A percentile compares a stretch with the other conserved stretches of the same genome.
These are phyloP conservation scores for Napeogenes sylphis DNA, from an alignment of 2,888 invertebrate genomes.

Conservation along the genomic window DNA sequence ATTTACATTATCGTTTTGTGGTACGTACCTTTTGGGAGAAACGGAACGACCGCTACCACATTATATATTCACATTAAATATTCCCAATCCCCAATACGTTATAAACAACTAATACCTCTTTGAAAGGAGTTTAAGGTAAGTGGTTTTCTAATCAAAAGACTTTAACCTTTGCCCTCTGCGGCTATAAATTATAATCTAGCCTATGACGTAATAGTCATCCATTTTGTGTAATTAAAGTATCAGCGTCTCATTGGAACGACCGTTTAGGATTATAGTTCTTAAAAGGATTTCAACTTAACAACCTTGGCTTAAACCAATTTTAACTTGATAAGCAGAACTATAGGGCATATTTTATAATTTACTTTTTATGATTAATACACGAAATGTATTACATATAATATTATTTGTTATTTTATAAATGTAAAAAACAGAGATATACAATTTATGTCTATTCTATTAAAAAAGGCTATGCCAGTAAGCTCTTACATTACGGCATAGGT, in stretches of 20 bases:
- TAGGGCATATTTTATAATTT: no score
- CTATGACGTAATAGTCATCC: conserved; percentile 20
- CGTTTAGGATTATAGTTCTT: background rate
- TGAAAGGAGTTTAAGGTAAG: conserved; percentile 15
- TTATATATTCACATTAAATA: background rate
- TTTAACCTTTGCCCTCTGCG: conserved; percentile 19
- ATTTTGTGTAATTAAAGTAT: conserved; percentile 22
- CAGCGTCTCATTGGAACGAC: conserved; percentile 14
- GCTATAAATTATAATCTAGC: conserved; percentile 22
- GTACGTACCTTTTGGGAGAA: no score
- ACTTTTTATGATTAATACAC: no score
- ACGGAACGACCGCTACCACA: background rate
- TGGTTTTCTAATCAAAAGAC: conserved; percentile 19
- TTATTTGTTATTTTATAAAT: no score
- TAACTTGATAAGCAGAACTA: background rate
- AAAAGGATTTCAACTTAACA: background rate
- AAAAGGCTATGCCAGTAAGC: background rate
- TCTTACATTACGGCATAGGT: background rate
- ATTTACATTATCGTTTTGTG: no score
- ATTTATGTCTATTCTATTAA: background rate
- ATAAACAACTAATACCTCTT: conserved; percentile 9
- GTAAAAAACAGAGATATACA: no score
- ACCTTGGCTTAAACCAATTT: background rate
- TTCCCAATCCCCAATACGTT: background rate
- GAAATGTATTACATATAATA: no score